A percentile compares a stretch with the other conserved stretches of the same genome.
These are phyloP conservation scores for Zosterops japonicus DNA, from an alignment of 2,113 vertebrate species.

Conservation along the genomic window DNA sequence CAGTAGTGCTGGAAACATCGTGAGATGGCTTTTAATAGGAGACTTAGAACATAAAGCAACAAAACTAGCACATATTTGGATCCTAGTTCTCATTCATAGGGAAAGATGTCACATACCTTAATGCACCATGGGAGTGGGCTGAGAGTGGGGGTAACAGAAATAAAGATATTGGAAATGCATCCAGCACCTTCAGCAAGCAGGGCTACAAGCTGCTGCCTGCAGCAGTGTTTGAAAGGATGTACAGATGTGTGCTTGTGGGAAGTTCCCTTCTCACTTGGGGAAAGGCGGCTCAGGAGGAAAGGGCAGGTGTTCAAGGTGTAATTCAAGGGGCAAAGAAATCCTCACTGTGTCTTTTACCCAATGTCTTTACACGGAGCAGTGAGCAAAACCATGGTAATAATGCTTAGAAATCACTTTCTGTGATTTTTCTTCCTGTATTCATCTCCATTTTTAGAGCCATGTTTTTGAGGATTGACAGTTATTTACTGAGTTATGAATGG, in stretches of 20 bases:
- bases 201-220: accelerated
- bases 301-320: accelerated
- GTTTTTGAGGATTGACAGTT: background rate
- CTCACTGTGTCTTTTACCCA: background rate
- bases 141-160: background rate
- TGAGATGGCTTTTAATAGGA: background rate
- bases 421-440: background rate
- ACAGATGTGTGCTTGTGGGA: background rate
- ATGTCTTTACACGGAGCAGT: background rate
- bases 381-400: background rate
- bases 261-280: background rate
- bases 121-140: accelerated
- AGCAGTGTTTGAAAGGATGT: too few relatives aligned
- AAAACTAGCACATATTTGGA: background rate
- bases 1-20: background rate
- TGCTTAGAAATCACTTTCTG: background rate
- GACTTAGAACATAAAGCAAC: background rate
- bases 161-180: background rate
- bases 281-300: background rate
- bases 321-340: background rate
- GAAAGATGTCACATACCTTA: background rate
- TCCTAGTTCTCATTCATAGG: background rate
- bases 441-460: background rate
- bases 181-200: background rate
- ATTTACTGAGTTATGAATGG: background rate